These are phyloP conservation scores for Drosophila ustulata DNA, from an alignment of 2,888 invertebrate species.

Conservation along the genomic window DNA sequence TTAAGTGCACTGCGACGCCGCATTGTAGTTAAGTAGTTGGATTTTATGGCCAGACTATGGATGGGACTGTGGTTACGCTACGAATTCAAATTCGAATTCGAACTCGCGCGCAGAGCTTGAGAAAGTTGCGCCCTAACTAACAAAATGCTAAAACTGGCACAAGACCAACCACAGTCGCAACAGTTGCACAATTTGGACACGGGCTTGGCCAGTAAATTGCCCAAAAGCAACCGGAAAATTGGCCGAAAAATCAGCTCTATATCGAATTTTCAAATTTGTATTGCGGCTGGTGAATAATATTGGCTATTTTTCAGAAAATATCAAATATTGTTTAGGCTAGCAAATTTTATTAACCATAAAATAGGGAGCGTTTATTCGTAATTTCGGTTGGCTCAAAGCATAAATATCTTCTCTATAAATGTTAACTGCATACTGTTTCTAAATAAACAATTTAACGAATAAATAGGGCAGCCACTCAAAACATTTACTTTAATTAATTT, in stretches of 20 bases:
- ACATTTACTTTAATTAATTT: too few relatives aligned
- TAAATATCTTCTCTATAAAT: too few relatives aligned
- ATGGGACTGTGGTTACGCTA: slow-evolving; percentile 22
- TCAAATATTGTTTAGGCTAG: too few relatives aligned
- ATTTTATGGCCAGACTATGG: slow-evolving; percentile 57
- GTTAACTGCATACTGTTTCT: too few relatives aligned
- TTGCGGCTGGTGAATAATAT: background rate
- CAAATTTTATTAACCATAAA: too few relatives aligned
- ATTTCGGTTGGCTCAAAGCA: too few relatives aligned
- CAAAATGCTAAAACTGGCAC: slow-evolving; percentile 28
- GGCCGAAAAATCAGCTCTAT: slow-evolving; percentile 4
- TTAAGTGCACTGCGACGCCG: slow-evolving; percentile 79
- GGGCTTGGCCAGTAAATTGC: slow-evolving; percentile 23
- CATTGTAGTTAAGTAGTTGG: slow-evolving; percentile 76
- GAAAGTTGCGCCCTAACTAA: slow-evolving; percentile 48
- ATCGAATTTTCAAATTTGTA: slow-evolving; percentile 9
- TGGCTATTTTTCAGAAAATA: background rate
- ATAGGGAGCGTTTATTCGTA: too few relatives aligned
- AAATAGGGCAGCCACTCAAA: too few relatives aligned
- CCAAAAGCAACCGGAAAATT: slow-evolving; percentile 28
- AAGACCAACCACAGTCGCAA: slow-evolving; percentile 10
- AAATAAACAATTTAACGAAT: too few relatives aligned
- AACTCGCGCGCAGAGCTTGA: slow-evolving; percentile 46
- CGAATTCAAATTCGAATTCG: background rate
- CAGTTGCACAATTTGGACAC: slow-evolving; percentile 25